phyloP scores from a whole-genome alignment of 2,113 vertebrate genomes.

The Sylvia atricapilla region DNA sequence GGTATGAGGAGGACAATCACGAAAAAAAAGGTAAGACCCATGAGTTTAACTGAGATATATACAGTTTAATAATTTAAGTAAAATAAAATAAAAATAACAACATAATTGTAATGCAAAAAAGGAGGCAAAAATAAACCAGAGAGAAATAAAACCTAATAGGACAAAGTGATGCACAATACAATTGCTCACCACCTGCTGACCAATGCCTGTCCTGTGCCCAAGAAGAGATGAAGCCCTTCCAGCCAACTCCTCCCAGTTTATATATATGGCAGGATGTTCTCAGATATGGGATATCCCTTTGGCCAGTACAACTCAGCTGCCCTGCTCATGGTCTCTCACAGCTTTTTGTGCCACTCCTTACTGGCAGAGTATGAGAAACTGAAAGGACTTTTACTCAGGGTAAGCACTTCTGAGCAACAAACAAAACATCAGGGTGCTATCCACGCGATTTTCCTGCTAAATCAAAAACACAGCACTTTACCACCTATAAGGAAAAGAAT shows the following conservation, averaged over 20 bases:
- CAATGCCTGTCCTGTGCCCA: fast-evolving
- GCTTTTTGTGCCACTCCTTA: not conserved
- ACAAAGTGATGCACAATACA: not conserved
- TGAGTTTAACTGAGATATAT: not conserved
- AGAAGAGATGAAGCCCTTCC: not conserved
- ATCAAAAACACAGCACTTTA: not conserved
- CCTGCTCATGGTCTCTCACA: not conserved
- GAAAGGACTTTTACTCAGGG: not conserved
- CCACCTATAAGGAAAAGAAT: not conserved
- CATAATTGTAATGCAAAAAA: not conserved
- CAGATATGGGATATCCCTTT: not conserved
- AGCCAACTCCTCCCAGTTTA: not conserved
- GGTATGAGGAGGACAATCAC: not conserved
- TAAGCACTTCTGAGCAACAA: not conserved
- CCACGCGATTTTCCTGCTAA: not conserved
- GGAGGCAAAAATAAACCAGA: not conserved
- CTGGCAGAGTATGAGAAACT: not conserved
- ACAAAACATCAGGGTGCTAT: not conserved
- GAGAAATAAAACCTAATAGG: not conserved
- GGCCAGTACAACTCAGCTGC: not conserved
- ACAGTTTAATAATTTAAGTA: not conserved
- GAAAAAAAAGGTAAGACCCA: not conserved
- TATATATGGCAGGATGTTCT: not conserved
- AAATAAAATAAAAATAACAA: not conserved
- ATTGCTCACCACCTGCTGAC: not conserved